Percentiles rank a stretch among this genome's conserved stretches.
phyloP scores from a whole-genome alignment of 2,888 invertebrate species.

The Sinentomon sp. region DNA sequence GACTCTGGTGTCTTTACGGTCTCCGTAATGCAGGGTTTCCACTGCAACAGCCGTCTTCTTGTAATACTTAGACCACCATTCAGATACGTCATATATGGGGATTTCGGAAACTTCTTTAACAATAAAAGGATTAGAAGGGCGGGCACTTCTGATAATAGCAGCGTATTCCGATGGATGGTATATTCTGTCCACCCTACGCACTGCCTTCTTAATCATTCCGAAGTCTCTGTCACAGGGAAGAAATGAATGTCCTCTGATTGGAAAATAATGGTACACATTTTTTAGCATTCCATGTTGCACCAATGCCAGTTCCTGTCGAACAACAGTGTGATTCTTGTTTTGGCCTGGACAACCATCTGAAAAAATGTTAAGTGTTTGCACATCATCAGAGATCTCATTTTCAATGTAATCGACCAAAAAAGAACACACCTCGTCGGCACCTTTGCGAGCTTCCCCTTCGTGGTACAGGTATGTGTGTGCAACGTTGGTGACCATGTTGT shows the following conservation, averaged over 20 bases:
- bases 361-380: not conserved
- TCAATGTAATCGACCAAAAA: not conserved
- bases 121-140: not conserved
- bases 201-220: not conserved
- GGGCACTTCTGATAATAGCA: not conserved
- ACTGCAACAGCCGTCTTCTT: not conserved
- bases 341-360: not conserved
- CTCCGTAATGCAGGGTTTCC: too few species aligned
- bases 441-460: not conserved
- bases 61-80: not conserved
- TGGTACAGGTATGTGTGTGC: not conserved
- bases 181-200: not conserved
- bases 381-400: not conserved
- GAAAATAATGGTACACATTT: not conserved
- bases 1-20: too few species aligned
- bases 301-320: not conserved
- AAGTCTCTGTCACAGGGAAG: slow-evolving; percentile 2
- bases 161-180: not conserved
- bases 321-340: not conserved
- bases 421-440: not conserved
- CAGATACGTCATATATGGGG: not conserved
- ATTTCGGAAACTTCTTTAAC: not conserved
- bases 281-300: not conserved
- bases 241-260: not conserved
- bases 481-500: not conserved